Evolutionary conservation across 2,113 vertebrate species (phyloP).

Genomic region (Ursus arctos): DNA sequence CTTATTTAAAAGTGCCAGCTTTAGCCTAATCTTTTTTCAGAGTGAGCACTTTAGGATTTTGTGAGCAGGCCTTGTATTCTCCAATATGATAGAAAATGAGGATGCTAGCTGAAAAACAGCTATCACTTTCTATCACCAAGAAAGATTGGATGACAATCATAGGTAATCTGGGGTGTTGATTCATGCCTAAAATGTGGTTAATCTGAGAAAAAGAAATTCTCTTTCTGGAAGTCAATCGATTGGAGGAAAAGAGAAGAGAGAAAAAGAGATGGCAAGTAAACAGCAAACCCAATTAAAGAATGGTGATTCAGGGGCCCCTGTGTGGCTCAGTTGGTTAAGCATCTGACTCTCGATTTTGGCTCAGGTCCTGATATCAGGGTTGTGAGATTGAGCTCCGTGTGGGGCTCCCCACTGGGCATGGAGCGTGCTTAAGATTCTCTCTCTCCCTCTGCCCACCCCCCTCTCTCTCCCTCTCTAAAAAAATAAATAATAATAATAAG

Average conservation of each 20-base stretch:
- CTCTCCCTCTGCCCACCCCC: not conserved
- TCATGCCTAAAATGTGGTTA: constrained; percentile 13
- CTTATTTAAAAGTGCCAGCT: constrained; percentile 53
- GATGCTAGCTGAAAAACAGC: not conserved
- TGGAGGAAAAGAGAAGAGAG: not conserved
- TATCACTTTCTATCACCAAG: not conserved
- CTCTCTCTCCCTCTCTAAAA: not conserved
- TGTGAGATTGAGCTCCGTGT: not conserved
- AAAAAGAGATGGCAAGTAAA: not conserved
- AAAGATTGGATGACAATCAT: not conserved
- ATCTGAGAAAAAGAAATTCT: not conserved
- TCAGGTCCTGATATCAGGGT: not conserved
- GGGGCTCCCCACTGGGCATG: not conserved
- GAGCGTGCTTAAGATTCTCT: not conserved
- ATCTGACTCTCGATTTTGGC: not conserved
- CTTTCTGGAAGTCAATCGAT: not conserved
- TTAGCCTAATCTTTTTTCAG: constrained; percentile 61
- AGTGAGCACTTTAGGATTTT: not conserved
- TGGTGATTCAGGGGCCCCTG: not conserved
- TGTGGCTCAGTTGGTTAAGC: not conserved
- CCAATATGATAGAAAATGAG: not conserved
- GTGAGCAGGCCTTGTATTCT: not conserved
- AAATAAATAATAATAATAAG: not conserved
- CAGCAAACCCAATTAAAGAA: not conserved
- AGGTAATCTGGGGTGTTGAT: not conserved